Conservation (phyloP, 2,113 vertebrate genomes). For the Azemiops feae region DNA sequence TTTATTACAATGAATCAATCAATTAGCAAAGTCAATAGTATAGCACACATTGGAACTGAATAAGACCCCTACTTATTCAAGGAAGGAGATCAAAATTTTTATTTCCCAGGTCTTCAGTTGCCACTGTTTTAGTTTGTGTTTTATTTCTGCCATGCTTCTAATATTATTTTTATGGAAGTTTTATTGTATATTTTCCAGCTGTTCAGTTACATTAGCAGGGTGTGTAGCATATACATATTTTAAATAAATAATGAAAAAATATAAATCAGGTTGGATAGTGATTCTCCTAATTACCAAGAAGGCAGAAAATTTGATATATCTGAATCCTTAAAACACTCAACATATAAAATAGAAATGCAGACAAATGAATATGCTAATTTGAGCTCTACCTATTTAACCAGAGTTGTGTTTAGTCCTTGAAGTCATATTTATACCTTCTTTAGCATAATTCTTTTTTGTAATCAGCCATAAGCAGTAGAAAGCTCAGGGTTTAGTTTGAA, state of each 20-base stretch:
- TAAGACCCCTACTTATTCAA: background rate
- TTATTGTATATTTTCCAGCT: background rate
- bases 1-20: background rate
- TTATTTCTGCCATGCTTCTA: background rate
- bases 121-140: background rate
- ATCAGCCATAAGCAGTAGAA: slow-evolving; percentile 28
- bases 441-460: slow-evolving; percentile 1
- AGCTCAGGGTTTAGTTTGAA: slow-evolving; percentile 36
- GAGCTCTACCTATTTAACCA: background rate
- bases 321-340: background rate
- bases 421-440: slow-evolving; percentile 11
- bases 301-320: background rate
- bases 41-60: background rate
- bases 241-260: background rate
- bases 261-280: background rate
- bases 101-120: background rate
- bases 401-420: background rate
- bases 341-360: background rate
- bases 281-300: background rate
- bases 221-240: background rate
- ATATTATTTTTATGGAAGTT: background rate
- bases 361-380: background rate
- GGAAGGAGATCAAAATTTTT: background rate
- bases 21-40: background rate
- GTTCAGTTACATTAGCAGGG: background rate